These are phyloP conservation scores for Hyposmocoma kahamanoa DNA, from an alignment of 1,140 invertebrate species.

Conservation along the genomic window DNA sequence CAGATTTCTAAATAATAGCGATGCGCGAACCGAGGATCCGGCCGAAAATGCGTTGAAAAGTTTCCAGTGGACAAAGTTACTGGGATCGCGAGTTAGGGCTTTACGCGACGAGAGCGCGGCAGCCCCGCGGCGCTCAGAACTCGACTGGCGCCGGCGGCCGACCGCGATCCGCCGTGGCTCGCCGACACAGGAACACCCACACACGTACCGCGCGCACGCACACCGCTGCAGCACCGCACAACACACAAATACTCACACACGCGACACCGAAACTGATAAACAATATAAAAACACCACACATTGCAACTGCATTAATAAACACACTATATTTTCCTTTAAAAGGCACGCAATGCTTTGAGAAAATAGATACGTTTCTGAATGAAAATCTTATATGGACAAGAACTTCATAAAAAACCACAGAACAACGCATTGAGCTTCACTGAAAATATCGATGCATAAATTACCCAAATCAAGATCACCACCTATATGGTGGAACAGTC, in stretches of 20 bases:
- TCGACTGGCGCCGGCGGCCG: slow-evolving; percentile 52
- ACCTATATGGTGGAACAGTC: no score
- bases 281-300: slow-evolving; percentile 56
- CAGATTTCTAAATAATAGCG: slow-evolving; percentile 28
- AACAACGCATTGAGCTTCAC: no score
- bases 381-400: no score
- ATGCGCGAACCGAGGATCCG: slow-evolving; percentile 30
- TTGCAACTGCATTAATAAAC: slow-evolving; percentile 51
- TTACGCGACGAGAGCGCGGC: slow-evolving; percentile 45
- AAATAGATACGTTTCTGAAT: neutral
- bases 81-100: slow-evolving; percentile 52
- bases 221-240: slow-evolving; percentile 20
- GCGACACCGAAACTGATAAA: slow-evolving; percentile 52
- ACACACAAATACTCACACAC: slow-evolving; percentile 17
- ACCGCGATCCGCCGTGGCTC: slow-evolving; percentile 35
- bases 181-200: slow-evolving; percentile 46
- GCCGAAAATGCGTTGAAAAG: slow-evolving; percentile 56
- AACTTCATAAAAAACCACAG: no score
- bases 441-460: no score
- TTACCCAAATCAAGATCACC: no score
- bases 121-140: slow-evolving; percentile 49
- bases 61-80: slow-evolving; percentile 66
- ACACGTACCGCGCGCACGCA: slow-evolving; percentile 24
- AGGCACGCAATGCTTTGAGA: neutral
- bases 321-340: slow-evolving; percentile 36